These are phyloP conservation scores for Ditylenchus dipsaci DNA, from an alignment of 1,140 invertebrate species.

Conservation along the genomic window DNA sequence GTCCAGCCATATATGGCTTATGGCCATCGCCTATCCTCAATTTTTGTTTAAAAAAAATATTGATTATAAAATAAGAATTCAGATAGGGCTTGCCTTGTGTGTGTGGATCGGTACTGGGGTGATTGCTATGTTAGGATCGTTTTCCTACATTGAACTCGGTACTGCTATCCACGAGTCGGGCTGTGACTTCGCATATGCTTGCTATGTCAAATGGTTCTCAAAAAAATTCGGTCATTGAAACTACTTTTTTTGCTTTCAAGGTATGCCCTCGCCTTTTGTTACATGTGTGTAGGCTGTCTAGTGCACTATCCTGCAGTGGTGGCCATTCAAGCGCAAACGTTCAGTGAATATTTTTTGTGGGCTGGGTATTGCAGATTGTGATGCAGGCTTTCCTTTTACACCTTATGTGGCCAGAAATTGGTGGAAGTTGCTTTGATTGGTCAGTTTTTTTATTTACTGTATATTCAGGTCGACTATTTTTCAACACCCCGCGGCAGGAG, in stretches of 20 bases:
- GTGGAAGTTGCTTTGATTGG: conserved; percentile 7
- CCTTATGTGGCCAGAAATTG: conserved; percentile 14
- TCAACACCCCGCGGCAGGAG: too few species aligned
- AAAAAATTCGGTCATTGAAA: not conserved
- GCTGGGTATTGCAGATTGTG: not conserved
- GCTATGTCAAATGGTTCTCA: conserved; percentile 44
- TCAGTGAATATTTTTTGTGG: conserved; percentile 44
- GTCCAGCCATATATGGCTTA: too few species aligned
- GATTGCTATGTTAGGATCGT: conserved; percentile 41
- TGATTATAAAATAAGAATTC: conserved; percentile 9
- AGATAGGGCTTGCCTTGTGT: conserved; percentile 37
- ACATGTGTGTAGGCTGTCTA: conserved; percentile 38
- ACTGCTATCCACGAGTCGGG: conserved; percentile 44
- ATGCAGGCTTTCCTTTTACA: not conserved
- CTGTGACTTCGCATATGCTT: conserved; percentile 45
- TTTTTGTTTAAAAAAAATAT: too few species aligned
- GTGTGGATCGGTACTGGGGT: conserved; percentile 38
- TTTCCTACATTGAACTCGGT: conserved; percentile 40
- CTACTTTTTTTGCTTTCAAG: conserved; percentile 12
- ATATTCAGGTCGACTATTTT: not conserved
- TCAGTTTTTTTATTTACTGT: not conserved
- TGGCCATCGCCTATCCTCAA: too few species aligned
- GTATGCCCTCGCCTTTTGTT: conserved; percentile 34
- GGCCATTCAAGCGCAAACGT: conserved; percentile 43
- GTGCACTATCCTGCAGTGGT: conserved; percentile 41